These are phyloP conservation scores for Ostrea edulis DNA, from an alignment of 1,140 invertebrate species.

Conservation along the genomic window DNA sequence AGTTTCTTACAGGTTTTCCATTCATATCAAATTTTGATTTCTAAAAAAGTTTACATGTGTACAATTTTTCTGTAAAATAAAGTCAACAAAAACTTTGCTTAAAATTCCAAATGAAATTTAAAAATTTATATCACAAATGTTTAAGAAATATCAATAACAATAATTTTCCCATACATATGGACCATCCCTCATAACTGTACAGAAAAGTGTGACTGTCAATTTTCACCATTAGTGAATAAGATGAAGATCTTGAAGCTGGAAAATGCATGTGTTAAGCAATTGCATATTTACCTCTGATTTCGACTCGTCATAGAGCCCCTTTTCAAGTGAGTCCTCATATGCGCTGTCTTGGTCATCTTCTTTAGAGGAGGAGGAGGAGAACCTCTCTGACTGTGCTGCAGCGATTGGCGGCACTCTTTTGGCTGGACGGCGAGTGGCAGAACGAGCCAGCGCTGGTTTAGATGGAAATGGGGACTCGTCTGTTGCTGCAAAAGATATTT, in stretches of 20 bases:
- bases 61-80: too few relatives aligned
- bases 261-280: not conserved
- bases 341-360: constrained; percentile 75
- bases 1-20: constrained; percentile 24
- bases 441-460: constrained; percentile 73
- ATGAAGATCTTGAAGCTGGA: not conserved
- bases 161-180: too few relatives aligned
- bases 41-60: not conserved
- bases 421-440: constrained; percentile 66
- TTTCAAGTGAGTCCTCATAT: constrained; percentile 69
- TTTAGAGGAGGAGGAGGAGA: constrained; percentile 38
- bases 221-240: not conserved
- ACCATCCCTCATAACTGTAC: too few relatives aligned
- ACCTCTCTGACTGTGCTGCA: constrained; percentile 60
- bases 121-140: too few relatives aligned
- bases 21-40: not conserved
- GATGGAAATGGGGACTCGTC: constrained; percentile 74
- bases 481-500: constrained; percentile 56
- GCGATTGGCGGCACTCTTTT: constrained; percentile 73
- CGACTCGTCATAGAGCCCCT: constrained; percentile 63
- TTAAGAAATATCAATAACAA: too few relatives aligned
- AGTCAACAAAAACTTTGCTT: too few relatives aligned
- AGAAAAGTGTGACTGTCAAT: too few relatives aligned
- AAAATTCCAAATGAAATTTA: too few relatives aligned
- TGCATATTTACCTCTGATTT: constrained; percentile 60